Conservation (phyloP, 2,797 vertebrate genomes). For the Furcifer pardalis region DNA sequence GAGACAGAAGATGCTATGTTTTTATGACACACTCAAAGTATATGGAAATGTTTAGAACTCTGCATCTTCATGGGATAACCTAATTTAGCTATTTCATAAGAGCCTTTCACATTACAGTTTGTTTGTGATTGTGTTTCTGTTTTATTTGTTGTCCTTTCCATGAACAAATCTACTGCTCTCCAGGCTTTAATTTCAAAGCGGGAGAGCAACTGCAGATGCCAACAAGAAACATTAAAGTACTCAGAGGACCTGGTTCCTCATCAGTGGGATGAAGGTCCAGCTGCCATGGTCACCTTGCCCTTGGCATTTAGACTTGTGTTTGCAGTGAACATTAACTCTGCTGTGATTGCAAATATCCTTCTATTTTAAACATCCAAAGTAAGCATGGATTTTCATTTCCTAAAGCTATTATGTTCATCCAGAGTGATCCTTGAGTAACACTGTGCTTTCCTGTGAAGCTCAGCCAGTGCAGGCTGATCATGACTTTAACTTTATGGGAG, state of each 20-base stretch:
- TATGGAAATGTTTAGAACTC: background rate
- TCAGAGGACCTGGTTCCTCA: background rate
- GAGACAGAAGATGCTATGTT: background rate
- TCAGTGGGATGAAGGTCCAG: background rate
- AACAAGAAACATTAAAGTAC: background rate
- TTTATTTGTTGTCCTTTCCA: background rate
- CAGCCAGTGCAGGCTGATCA: too few species aligned
- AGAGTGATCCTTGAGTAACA: background rate
- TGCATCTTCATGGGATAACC: background rate
- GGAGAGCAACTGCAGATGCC: background rate
- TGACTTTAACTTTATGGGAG: too few species aligned
- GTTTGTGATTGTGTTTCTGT: background rate
- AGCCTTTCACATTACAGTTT: background rate
- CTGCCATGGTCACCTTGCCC: background rate
- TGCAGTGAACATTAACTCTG: background rate
- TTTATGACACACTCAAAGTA: background rate
- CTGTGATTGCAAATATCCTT: background rate
- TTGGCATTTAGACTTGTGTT: background rate
- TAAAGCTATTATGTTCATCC: conserved; percentile 25
- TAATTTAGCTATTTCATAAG: background rate
- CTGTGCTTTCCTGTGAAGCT: background rate
- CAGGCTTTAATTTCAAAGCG: background rate
- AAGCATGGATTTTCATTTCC: conserved; percentile 23
- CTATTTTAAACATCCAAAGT: conserved; percentile 6
- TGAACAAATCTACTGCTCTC: background rate